Evolutionary conservation across 2,888 invertebrate species (phyloP).

Genomic region (Meiosimyza platycephala): DNA sequence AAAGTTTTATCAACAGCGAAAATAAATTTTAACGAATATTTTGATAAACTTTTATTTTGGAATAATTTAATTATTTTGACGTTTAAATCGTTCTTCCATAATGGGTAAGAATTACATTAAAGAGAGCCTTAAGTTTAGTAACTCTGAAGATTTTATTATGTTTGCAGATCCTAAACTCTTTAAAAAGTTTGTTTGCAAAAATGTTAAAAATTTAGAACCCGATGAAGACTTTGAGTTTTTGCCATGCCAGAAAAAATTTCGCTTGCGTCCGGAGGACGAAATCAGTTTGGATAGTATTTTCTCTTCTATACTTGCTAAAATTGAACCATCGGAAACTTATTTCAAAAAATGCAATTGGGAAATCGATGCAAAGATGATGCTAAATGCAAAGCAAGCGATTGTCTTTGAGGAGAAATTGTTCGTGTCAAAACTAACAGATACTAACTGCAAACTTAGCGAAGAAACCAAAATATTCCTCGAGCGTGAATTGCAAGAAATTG

Average conservation of each 20-base stretch:
- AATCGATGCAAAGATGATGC: conserved; percentile 53
- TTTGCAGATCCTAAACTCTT: conserved; percentile 33
- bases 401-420: conserved; percentile 55
- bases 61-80: too few species aligned
- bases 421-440: conserved; percentile 53
- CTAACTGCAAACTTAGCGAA: conserved; percentile 55
- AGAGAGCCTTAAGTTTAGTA: conserved; percentile 7
- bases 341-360: conserved; percentile 51
- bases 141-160: background rate
- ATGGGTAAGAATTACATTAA: conserved; percentile 2
- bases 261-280: conserved; percentile 56
- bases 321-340: conserved; percentile 52
- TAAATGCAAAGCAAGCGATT: conserved; percentile 53
- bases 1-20: too few species aligned
- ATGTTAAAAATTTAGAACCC: conserved; percentile 34
- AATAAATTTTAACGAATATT: too few species aligned
- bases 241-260: conserved; percentile 49
- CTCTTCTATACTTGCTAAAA: conserved; percentile 52
- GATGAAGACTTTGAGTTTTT: conserved; percentile 38
- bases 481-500: conserved; percentile 55
- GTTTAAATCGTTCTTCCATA: too few species aligned
- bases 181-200: conserved; percentile 38
- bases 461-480: conserved; percentile 57
- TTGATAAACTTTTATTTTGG: too few species aligned
- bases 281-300: conserved; percentile 61